Percentiles rank a stretch among this genome's conserved stretches.
These are phyloP conservation scores for Aphodius sticticus DNA, from an alignment of 2,888 invertebrate genomes.

Conservation along the genomic window DNA sequence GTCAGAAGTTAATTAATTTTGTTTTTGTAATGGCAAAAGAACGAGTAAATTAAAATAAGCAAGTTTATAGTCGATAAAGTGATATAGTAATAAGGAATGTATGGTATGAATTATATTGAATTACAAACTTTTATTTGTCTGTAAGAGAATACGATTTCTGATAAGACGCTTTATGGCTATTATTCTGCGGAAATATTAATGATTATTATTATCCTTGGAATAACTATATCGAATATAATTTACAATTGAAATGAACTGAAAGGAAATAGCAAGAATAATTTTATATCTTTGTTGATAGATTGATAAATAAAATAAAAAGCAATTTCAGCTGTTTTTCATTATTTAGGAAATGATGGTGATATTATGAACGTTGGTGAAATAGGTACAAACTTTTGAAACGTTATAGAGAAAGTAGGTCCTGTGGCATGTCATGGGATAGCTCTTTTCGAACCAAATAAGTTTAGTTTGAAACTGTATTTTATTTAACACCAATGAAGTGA, in stretches of 20 bases:
- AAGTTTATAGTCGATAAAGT: too few species aligned
- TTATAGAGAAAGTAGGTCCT: too few species aligned
- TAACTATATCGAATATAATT: background rate
- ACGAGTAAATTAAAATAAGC: background rate
- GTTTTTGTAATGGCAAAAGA: background rate
- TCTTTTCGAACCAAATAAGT: too few species aligned
- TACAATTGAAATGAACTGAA: background rate
- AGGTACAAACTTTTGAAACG: too few species aligned
- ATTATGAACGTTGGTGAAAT: too few species aligned
- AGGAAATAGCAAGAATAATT: background rate
- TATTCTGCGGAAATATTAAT: background rate
- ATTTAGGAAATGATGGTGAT: too few species aligned
- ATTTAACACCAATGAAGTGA: too few species aligned
- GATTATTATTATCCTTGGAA: background rate
- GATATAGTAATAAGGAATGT: background rate
- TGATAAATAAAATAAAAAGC: too few species aligned
- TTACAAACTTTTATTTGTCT: background rate
- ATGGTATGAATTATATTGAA: background rate
- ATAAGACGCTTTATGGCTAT: background rate
- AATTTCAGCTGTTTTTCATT: too few species aligned
- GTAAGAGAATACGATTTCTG: background rate
- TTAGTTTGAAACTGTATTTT: too few species aligned
- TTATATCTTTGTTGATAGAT: background rate
- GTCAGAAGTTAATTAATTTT: constrained; percentile 17
- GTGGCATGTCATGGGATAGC: too few species aligned